A percentile compares a stretch with the other conserved stretches of the same genome.
Conservation (phyloP, 2,113 vertebrate species). For the Tauraco erythrolophus region DNA sequence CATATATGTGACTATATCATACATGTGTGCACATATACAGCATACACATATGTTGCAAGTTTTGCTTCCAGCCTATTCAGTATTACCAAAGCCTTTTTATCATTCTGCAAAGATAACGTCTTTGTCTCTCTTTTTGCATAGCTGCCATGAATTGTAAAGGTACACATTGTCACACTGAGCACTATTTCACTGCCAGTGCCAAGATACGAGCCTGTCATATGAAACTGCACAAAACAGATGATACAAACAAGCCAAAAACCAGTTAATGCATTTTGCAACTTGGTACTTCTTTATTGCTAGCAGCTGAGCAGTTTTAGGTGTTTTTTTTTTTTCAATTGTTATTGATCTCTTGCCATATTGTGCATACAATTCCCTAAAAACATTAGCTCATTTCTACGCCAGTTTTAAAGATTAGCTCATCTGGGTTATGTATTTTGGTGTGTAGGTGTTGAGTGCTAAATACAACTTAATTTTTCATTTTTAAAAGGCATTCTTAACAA, state of each 20-base stretch:
- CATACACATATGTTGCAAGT: not conserved
- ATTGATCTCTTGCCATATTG: conserved; percentile 70
- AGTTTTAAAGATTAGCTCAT: conserved; percentile 73
- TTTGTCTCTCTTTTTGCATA: not conserved
- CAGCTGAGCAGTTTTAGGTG: conserved; percentile 51
- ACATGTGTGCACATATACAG: not conserved
- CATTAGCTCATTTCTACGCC: conserved; percentile 71
- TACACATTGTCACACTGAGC: not conserved
- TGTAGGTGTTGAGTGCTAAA: conserved; percentile 72
- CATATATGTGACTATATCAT: not conserved
- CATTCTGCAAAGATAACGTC: not conserved
- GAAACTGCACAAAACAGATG: not conserved
- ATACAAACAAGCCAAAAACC: conserved; percentile 1
- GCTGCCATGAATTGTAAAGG: not conserved
- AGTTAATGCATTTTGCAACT: conserved; percentile 57
- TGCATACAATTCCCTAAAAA: conserved; percentile 67
- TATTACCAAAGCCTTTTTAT: not conserved
- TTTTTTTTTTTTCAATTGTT: conserved; percentile 9
- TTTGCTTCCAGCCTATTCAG: not conserved
- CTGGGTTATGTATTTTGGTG: conserved; percentile 60
- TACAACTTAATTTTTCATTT: conserved; percentile 64
- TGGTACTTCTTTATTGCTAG: conserved; percentile 56
- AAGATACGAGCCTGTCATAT: not conserved
- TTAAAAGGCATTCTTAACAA: conserved; percentile 27
- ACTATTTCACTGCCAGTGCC: not conserved